phyloP scores from a whole-genome alignment of 2,113 vertebrate species.

The Malurus alboscapulatus region DNA sequence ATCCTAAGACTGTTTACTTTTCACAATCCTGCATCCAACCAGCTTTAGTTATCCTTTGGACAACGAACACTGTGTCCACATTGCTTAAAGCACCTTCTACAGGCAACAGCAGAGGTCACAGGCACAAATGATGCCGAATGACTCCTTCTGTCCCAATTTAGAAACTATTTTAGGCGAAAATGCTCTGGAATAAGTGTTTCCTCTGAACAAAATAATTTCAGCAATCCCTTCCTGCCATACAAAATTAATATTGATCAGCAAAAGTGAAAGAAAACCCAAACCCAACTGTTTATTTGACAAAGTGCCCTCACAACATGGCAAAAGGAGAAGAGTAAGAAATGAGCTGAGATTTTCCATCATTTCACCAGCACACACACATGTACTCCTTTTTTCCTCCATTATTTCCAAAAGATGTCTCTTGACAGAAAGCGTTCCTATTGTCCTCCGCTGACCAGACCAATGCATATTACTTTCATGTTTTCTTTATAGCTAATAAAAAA shows the following conservation, averaged over 20 bases:
- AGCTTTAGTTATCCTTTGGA: neutral
- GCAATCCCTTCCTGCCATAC: too few relatives aligned
- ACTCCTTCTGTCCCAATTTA: neutral
- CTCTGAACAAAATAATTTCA: too few relatives aligned
- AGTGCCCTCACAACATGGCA: too few relatives aligned
- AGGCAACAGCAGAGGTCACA: neutral
- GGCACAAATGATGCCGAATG: neutral
- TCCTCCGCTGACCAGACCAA: neutral
- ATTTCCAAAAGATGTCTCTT: neutral
- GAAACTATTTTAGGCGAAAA: too few relatives aligned
- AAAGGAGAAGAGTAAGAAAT: neutral
- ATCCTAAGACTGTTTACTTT: neutral
- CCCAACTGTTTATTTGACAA: too few relatives aligned
- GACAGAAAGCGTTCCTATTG: neutral
- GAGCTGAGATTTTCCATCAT: neutral
- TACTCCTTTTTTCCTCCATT: neutral
- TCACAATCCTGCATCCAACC: neutral
- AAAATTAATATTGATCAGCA: too few relatives aligned
- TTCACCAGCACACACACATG: fast-evolving
- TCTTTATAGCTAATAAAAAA: neutral
- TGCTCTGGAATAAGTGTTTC: too few relatives aligned
- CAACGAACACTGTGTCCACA: fast-evolving
- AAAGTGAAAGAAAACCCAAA: too few relatives aligned
- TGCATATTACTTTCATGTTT: neutral
- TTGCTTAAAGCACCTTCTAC: neutral